Base-by-base conservation (phyloP, 2,797 vertebrate species). In the Kryptolebias ocellatus region DNA sequence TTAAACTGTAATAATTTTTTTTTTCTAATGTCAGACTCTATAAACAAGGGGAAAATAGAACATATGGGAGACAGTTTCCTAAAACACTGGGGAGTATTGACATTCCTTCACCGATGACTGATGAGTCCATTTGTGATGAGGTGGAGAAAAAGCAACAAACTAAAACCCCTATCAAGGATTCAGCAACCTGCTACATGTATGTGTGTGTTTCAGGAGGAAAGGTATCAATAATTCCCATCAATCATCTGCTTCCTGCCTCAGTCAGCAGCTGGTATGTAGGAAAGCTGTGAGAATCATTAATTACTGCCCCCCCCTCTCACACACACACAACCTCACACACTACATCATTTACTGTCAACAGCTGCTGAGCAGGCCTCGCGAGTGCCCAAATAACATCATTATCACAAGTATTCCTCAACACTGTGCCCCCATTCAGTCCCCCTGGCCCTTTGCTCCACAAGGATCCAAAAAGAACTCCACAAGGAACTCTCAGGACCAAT, bases 381-480 rank as follows among this genome's bases (percentile, higher is more conserved):
- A 84, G 85, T 79, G 83, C 83, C 87, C 81, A 87, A 91, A 92
- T 86, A 90, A 90, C 89, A 90, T 90, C 83, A 91, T 90, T 92
- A 92, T 90, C 86, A 84, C 85, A 89, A 88, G 88, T 83, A 86
- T 92, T 92, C 84, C 87, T 91, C 80, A 91, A 88, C 87, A 89
- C 72, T 62, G 70, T 87, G 82, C 77, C 88, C 86, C 87, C 71
- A 82, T 79, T 78, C 70, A 73, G 82, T 80, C 74, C 84, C 80
- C 55, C 81, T 60, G 74, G 80, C 79, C 84, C 70, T 85, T 78
- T 67, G 78, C 83, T 80, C 78, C 61, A 80, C 60, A 67, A 79
- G 78, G 81, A 89, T 83, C 83, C 75, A 73, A 78, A 73, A 79
- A 68, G 75, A 81, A 80, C 70, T 82, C 50, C 44, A 27, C n/a